These are phyloP conservation scores for Alentia gelatinosa DNA, from an alignment of 2,888 invertebrate genomes.

Conservation along the genomic window DNA sequence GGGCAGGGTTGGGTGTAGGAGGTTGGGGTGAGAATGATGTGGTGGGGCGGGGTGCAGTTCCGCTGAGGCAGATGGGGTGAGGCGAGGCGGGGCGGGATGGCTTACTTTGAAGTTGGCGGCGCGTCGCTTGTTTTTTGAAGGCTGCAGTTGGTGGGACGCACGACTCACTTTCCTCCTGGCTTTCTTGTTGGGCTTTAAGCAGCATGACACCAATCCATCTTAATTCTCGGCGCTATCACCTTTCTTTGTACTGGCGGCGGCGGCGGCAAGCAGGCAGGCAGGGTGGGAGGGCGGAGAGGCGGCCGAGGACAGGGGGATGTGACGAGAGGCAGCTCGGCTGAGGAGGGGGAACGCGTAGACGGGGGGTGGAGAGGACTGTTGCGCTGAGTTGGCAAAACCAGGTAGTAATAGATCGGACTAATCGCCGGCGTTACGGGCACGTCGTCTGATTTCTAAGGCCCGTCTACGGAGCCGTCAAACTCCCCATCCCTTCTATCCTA, in stretches of 20 bases:
- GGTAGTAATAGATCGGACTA: not conserved
- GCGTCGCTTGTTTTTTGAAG: not conserved
- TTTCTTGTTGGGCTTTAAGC: not conserved
- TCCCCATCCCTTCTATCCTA: not conserved
- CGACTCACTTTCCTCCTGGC: not conserved
- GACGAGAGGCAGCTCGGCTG: too few species aligned
- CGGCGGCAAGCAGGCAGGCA: not conserved
- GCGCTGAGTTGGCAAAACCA: conserved; percentile 16
- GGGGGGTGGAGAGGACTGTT: not conserved
- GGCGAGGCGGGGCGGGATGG: not conserved
- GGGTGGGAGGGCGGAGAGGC: not conserved
- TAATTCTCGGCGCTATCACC: not conserved
- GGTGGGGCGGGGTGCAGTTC: too few species aligned
- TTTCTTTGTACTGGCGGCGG: not conserved
- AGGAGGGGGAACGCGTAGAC: too few species aligned
- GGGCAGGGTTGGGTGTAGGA: too few species aligned
- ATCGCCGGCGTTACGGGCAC: not conserved
- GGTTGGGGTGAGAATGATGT: too few species aligned
- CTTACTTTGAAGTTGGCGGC: not conserved
- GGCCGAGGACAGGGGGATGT: too few species aligned
- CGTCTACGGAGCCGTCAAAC: not conserved
- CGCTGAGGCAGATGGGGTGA: not conserved
- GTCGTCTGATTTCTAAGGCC: not conserved
- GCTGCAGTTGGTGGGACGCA: not conserved
- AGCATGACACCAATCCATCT: not conserved